A percentile compares a stretch with the other conserved stretches of the same genome.
Conservation (phyloP, 1,140 invertebrate species). For the Stegodyphus mimosarum region DNA sequence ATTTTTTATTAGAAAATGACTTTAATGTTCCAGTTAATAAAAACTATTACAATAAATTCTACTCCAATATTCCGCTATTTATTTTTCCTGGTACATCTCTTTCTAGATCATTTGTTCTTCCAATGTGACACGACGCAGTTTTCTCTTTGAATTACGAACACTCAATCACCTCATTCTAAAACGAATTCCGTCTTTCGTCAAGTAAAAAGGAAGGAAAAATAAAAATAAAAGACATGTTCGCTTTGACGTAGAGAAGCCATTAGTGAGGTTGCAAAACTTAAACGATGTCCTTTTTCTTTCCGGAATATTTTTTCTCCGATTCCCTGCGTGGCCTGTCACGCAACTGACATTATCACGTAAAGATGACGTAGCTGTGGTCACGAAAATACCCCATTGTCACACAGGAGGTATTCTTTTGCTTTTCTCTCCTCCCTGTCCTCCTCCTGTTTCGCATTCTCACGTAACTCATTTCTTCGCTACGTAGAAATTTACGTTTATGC, state of each 20-base stretch:
- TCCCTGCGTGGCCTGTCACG: conserved; percentile 6
- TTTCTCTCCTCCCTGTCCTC: neutral
- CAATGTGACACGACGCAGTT: too few species aligned
- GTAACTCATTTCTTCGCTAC: neutral
- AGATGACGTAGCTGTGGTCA: conserved; percentile 46
- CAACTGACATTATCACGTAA: conserved; percentile 30
- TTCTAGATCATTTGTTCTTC: too few species aligned
- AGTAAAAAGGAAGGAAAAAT: neutral
- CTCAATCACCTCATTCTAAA: neutral
- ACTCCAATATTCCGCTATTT: too few species aligned
- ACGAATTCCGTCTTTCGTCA: neutral
- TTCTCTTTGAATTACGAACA: too few species aligned
- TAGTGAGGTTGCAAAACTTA: neutral
- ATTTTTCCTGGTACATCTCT: too few species aligned
- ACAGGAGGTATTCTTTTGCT: neutral
- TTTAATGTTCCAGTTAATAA: too few species aligned
- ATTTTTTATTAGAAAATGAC: too few species aligned
- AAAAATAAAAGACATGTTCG: neutral
- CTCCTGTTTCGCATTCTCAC: neutral
- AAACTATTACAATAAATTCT: too few species aligned
- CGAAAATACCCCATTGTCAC: conserved; percentile 42
- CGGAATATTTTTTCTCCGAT: neutral
- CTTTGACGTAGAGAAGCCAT: neutral
- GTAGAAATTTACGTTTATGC: too few species aligned
- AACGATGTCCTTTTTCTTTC: neutral